phyloP scores from a whole-genome alignment of 2,113 vertebrate genomes.

The Dasypus novemcinctus region DNA sequence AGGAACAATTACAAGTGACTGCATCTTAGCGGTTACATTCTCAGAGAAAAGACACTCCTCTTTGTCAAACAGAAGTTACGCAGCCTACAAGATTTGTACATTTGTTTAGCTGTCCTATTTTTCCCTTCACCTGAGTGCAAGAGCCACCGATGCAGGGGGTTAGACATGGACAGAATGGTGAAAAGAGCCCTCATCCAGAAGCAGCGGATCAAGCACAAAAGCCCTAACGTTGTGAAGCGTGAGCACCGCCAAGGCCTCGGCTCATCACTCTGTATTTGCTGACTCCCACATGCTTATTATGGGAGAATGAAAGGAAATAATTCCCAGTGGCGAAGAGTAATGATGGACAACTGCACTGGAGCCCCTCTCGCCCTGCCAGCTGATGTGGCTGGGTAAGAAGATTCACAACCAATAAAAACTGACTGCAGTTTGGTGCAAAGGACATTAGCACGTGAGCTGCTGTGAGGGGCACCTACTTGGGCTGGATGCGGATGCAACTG shows the following conservation, averaged over 20 bases:
- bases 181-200: fast-evolving
- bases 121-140: neutral
- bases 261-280: neutral
- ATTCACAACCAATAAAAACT: neutral
- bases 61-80: neutral
- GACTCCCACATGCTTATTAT: neutral
- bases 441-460: neutral
- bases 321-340: neutral
- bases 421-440: neutral
- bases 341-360: neutral
- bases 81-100: neutral
- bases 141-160: neutral
- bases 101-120: neutral
- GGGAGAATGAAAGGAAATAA: neutral
- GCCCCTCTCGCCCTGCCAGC: no score
- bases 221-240: neutral
- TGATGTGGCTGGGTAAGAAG: neutral
- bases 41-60: neutral
- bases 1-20: neutral
- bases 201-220: neutral
- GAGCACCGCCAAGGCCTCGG: neutral
- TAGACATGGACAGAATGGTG: neutral
- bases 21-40: neutral
- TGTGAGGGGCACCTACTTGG: neutral
- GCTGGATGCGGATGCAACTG: neutral